Evolutionary conservation across 1,140 invertebrate species (phyloP).

Genomic region (Pogonus chalceus): DNA sequence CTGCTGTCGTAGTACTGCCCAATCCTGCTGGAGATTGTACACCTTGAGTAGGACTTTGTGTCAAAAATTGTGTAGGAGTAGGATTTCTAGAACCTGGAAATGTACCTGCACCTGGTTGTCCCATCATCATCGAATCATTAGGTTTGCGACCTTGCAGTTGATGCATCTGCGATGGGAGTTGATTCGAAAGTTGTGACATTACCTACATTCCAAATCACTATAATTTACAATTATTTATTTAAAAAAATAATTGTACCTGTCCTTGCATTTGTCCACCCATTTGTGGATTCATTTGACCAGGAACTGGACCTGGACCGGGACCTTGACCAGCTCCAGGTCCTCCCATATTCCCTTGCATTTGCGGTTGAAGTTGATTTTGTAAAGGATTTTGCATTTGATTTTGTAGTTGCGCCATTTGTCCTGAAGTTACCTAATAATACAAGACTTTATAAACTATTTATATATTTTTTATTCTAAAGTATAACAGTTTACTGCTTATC

Average conservation of each 20-base stretch:
- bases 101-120: conserved; percentile 17
- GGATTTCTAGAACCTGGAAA: conserved; percentile 36
- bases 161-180: conserved; percentile 37
- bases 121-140: conserved; percentile 19
- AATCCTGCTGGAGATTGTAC: conserved; percentile 57
- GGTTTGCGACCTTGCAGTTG: conserved; percentile 22
- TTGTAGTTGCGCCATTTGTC: conserved; percentile 19
- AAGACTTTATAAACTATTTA: too few relatives aligned
- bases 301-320: conserved; percentile 14
- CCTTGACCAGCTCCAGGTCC: conserved; percentile 12
- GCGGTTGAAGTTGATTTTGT: conserved; percentile 40
- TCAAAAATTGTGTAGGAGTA: conserved; percentile 53
- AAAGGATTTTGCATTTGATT: conserved; percentile 40
- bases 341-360: conserved; percentile 22
- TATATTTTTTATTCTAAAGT: too few relatives aligned
- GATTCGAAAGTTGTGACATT: conserved; percentile 47
- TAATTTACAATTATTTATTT: conserved; percentile 19
- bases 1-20: conserved; percentile 42
- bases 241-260: conserved; percentile 31
- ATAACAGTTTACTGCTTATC: too few relatives aligned
- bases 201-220: conserved; percentile 23
- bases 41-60: conserved; percentile 58
- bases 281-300: conserved; percentile 17
- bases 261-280: conserved; percentile 30
- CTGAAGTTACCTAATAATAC: too few relatives aligned